phyloP scores from a whole-genome alignment of 2,888 invertebrate genomes.

The Agrenia bidenticulata region DNA sequence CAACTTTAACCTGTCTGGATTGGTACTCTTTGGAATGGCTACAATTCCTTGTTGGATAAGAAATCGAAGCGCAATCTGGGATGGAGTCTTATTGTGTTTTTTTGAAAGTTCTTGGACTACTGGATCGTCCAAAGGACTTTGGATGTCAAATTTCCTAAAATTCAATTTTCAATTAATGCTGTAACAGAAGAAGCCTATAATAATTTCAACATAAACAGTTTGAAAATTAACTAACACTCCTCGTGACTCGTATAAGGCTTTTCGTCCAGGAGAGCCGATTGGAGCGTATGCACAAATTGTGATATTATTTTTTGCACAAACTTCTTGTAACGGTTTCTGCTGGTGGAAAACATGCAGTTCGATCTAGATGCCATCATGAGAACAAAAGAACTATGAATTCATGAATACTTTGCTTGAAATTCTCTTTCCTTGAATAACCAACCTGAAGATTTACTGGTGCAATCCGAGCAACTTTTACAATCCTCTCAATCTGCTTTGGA shows the following conservation, averaged over 20 bases:
- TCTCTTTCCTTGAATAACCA: background rate
- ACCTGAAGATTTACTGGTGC: conserved; percentile 63
- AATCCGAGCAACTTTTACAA: conserved; percentile 64
- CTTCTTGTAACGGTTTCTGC: conserved; percentile 34
- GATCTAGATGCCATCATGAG: conserved; percentile 21
- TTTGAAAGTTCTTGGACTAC: conserved; percentile 55
- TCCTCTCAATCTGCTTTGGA: conserved; percentile 67
- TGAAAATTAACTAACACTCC: conserved; percentile 43
- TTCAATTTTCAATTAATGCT: conserved; percentile 1
- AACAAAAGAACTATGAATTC: background rate
- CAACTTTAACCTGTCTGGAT: conserved; percentile 61
- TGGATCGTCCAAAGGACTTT: conserved; percentile 54
- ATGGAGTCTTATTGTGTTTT: conserved; percentile 68
- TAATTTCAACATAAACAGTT: background rate
- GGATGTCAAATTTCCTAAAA: conserved; percentile 20
- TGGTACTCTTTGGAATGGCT: conserved; percentile 82
- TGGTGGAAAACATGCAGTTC: conserved; percentile 47
- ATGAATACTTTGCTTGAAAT: background rate
- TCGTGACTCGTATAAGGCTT: conserved; percentile 26
- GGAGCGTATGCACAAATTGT: conserved; percentile 35
- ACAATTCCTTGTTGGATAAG: conserved; percentile 69
- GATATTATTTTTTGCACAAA: conserved; percentile 38
- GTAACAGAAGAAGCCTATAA: background rate
- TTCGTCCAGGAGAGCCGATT: conserved; percentile 62
- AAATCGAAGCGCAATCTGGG: conserved; percentile 74